Base-by-base conservation (phyloP, 2,113 vertebrate genomes). In the Ceyx cyanopectus region DNA sequence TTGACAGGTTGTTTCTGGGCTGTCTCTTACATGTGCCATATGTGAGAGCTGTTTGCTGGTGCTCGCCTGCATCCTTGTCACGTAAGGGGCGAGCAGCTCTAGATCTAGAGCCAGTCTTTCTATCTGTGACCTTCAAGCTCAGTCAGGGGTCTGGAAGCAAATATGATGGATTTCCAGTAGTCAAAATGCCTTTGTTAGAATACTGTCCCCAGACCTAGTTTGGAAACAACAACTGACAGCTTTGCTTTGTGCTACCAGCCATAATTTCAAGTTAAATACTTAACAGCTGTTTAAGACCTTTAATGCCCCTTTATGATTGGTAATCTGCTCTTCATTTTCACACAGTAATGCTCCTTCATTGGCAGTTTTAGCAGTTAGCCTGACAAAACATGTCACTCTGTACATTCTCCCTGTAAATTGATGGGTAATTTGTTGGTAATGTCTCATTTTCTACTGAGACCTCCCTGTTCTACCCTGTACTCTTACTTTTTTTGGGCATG, bases 291-390 rank as follows among this genome's bases (percentile, higher is more conserved):
- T 90, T 34, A 37, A 83, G 69, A 63, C 12, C 19, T 90, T 45
- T 69, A 30, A 26, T 45, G 84, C 67, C 40, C 20, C 57, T 81
- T 89, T 65, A 63, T 23, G 30, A 67, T 61, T 37, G 57, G 80
- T 63, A 74, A 74, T 80, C 41, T 78, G 61, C 61, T 84, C 17
- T 20, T 93, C 26, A 10, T 50, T 90, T 86, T 77, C 78, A 68
- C 89, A 46, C 51, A 40, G 65, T 26, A 78, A 72, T 56, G 51
- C 32, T 29, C 51, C 65, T 81, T 63, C 46, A 15, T 0, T 41
- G 30, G 51, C 50, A 82, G 43, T 85, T 94, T 45, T 29, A 93
- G 76, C 85, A 83, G 72, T n/a, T 66, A 85, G 60, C 48, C 60
- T 75, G 50, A 90, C 62, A 68, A 41, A 85, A 85, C 41, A 56